A percentile compares a stretch with the other conserved stretches of the same genome.
Conservation (phyloP, 2,113 vertebrate genomes). For the Isichthys henryi region DNA sequence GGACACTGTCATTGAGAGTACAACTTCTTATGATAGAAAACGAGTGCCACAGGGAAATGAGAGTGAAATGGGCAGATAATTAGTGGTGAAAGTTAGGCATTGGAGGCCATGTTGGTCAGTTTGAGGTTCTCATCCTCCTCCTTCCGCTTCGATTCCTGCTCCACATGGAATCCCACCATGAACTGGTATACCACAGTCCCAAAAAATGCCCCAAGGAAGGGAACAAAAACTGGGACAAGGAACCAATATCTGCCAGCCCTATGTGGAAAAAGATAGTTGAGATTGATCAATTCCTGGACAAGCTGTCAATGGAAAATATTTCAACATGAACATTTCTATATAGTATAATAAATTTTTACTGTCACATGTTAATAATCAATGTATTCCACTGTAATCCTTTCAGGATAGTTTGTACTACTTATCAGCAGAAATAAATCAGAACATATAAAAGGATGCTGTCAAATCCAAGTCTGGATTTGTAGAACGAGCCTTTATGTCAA, state of each 20-base stretch:
- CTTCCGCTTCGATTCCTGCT: conserved; percentile 62
- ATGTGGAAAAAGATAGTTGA: conserved; percentile 13
- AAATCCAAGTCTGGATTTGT: neutral
- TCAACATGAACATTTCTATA: neutral
- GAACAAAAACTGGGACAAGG: conserved; percentile 81
- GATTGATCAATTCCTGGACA: neutral
- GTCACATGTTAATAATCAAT: neutral
- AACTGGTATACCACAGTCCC: conserved; percentile 83
- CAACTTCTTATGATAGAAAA: neutral
- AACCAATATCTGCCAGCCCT: conserved; percentile 76
- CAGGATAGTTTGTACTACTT: neutral
- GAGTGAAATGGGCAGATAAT: neutral
- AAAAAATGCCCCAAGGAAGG: conserved; percentile 74
- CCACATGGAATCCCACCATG: conserved; percentile 82
- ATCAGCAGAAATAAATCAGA: neutral
- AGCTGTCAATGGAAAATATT: neutral
- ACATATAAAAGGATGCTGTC: neutral
- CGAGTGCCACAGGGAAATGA: neutral
- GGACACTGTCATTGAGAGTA: neutral
- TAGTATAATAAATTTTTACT: neutral
- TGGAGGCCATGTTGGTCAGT: conserved; percentile 68
- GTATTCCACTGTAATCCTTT: neutral
- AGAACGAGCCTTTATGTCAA: neutral
- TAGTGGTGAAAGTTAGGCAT: conserved; percentile 45
- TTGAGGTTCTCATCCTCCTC: conserved; percentile 61